A percentile compares a stretch with the other conserved stretches of the same genome.
Conservation (phyloP, 2,888 invertebrate species). For the Tenthredo amoena region DNA sequence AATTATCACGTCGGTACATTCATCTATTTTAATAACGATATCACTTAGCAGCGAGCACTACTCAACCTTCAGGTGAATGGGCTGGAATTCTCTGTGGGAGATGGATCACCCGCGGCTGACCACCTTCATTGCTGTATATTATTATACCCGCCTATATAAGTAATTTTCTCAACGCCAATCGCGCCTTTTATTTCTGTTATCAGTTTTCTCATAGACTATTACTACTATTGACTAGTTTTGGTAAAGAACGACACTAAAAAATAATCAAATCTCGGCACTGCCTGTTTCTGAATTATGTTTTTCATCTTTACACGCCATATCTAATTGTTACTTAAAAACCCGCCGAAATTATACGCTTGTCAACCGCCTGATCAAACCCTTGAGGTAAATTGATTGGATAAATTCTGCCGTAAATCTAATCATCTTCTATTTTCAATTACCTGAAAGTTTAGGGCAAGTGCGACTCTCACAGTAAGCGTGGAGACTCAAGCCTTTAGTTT, state of each 20-base stretch:
- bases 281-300: not conserved
- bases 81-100: conserved; percentile 30
- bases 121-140: conserved; percentile 1
- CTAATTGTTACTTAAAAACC: not conserved
- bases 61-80: conserved; percentile 43
- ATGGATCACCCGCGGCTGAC: conserved; percentile 48
- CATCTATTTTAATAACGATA: conserved; percentile 54
- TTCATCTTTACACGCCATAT: not conserved
- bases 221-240: not conserved
- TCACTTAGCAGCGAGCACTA: conserved; percentile 42
- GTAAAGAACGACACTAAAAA: not conserved
- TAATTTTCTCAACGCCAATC: conserved; percentile 20
- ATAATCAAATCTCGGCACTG: not conserved
- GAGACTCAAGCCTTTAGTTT: not conserved
- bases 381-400: not conserved
- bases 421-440: not conserved
- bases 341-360: not conserved
- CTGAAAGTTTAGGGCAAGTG: not conserved
- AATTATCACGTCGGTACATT: conserved; percentile 54
- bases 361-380: not conserved
- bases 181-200: not conserved
- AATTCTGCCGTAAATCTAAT: not conserved
- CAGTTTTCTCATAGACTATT: not conserved
- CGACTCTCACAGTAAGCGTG: not conserved
- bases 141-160: not conserved